Base-by-base conservation (phyloP, 2,888 invertebrate species). In the Apeira syringaria region DNA sequence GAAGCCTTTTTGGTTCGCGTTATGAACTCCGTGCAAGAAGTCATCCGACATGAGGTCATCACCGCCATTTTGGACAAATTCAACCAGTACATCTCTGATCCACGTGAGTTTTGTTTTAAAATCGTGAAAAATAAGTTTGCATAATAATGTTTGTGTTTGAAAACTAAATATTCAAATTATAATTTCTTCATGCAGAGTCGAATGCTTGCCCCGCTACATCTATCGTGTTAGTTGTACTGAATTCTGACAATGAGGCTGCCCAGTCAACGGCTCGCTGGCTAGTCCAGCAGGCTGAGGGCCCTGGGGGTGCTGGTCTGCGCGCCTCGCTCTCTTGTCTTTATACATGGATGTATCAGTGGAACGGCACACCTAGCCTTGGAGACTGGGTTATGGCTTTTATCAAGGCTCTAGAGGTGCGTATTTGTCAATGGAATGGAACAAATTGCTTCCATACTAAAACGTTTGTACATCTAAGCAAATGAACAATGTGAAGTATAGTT, bases 381-480 rank as follows among this genome's bases (percentile, higher is more conserved):
- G 85, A 91, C 5, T 93, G 95, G 92, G 91, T 95, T 1, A 79
- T 93, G 60, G 91, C 92, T 2, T 92, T 94, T 53, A 92, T 95
- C 61, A 90, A 89, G 53, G 93, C 92, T 0, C 75, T 95, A 13
- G 92, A 93, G 69, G 91, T 87, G 42, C 47, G 47, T 36, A n/a
- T n/a, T n/a, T n/a, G n/a, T n/a, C n/a, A n/a, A n/a, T n/a, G n/a
- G n/a, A n/a, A n/a, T n/a, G n/a, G n/a, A n/a, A n/a, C n/a, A n/a
- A n/a, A n/a, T n/a, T n/a, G n/a, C n/a, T n/a, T n/a, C n/a, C n/a
- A n/a, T n/a, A n/a, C n/a, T n/a, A n/a, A n/a, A n/a, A n/a, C n/a
- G n/a, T n/a, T n/a, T n/a, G n/a, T n/a, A n/a, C n/a, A n/a, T n/a
- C n/a, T n/a, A n/a, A n/a, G n/a, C n/a, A n/a, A n/a, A n/a, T n/a